Base-by-base conservation (phyloP, 2,797 vertebrate genomes). In the Discoglossus pictus region DNA sequence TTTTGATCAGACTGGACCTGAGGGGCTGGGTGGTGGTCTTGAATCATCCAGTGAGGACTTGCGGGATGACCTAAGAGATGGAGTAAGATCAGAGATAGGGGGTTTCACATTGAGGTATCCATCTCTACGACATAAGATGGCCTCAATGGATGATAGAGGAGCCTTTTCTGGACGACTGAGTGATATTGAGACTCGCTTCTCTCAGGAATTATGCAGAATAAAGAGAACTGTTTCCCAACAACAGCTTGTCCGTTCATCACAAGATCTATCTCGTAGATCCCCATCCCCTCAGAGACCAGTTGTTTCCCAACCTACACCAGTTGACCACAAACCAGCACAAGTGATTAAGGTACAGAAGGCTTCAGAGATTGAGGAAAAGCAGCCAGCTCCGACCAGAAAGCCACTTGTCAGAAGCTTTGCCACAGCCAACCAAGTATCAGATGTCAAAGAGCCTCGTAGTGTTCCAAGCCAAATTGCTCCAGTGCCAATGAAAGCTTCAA, bases 161-260 rank as follows among this genome's bases (percentile, higher is more conserved):
- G 88, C 90, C 44, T 93, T 93, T 15, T 86, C 92, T 7, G 88
- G 93, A 75, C 92, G 93, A 0, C 90, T 97, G 61, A 91, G 93
- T 1, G 93, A 96, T 76, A 92, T 99, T 1, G 96, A 98, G 84
- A 90, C 93, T 80, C 96, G 94, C 74, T 97, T 99, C 74, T 92
- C 94, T 0, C 93, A 94, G 78, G 97, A 99, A 78, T 87, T 99
- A 47, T 93, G 92, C 51, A 93, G 96, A 47, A 95, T 99, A 71
- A 98, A 97, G 73, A 89, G 91, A 75, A 93, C 97, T 0, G 89
- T 96, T 0, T 95, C 94, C 17, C 95, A 94, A 75, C 94, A 96
- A 76, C 94, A 98, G 81, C 77, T 98, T 83, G 44, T 71, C 23
- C 92, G 94, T 78, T 95, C 96, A 75, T 98, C 96, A 0, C 89